Conservation (phyloP, 35 echinoderm and acorn worm genomes). For the Chiridota heheva region DNA sequence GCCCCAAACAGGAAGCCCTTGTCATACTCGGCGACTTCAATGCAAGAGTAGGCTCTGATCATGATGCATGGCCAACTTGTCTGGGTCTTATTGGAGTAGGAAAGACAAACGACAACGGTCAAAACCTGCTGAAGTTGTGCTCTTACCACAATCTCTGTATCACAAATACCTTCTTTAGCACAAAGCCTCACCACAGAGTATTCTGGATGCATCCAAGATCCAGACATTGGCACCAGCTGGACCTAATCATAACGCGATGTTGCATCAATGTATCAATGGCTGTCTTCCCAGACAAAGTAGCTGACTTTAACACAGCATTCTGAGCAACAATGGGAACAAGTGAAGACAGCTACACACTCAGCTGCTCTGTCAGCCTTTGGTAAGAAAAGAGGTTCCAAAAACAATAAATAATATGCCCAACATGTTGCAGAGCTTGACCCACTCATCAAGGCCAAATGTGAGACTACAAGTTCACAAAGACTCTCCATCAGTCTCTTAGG, state of each 20-base stretch:
- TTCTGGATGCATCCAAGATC: conserved; percentile 55
- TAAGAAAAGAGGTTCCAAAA: conserved; percentile 1
- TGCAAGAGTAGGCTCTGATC: conserved; percentile 33
- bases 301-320: conserved; percentile 12
- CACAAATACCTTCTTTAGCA: conserved; percentile 45
- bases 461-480: conserved; percentile 26
- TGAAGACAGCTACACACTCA: conserved; percentile 19
- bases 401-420: conserved; percentile 14
- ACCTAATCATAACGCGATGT: conserved; percentile 37
- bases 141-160: conserved; percentile 8
- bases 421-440: not conserved
- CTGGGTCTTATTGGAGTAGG: conserved; percentile 7
- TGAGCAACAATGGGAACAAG: conserved; percentile 9
- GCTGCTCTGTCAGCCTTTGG: conserved; percentile 14
- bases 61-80: conserved; percentile 8
- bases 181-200: conserved; percentile 16
- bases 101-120: conserved; percentile 34
- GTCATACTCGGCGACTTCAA: conserved; percentile 42
- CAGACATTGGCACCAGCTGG: conserved; percentile 46
- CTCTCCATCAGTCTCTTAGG: conserved; percentile 31
- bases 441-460: conserved; percentile 36
- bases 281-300: not conserved
- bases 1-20: not conserved
- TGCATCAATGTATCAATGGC: conserved; percentile 1
- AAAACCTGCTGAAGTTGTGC: conserved; percentile 55